Evolutionary conservation across 2,113 vertebrate genomes (phyloP).

Genomic region (Cromileptes altivelis): DNA sequence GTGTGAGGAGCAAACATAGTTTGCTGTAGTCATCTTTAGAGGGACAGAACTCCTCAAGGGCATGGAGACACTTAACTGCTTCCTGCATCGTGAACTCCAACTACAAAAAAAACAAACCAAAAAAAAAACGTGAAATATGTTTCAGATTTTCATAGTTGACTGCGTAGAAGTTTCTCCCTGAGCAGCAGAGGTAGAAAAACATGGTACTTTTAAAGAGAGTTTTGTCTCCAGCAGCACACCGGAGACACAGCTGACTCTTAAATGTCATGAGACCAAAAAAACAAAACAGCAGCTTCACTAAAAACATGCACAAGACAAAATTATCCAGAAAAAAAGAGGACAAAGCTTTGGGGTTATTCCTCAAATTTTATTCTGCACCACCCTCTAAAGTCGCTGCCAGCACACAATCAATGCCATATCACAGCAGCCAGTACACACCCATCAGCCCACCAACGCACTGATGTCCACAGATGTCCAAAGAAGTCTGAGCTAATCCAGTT

Average conservation of each 20-base stretch:
- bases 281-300: not conserved
- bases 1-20: slow-evolving; percentile 95
- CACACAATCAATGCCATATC: slow-evolving; percentile 1
- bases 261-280: not conserved
- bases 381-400: not conserved
- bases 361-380: not conserved
- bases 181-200: not conserved
- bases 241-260: slow-evolving; percentile 8
- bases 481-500: slow-evolving; percentile 54
- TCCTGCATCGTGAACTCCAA: slow-evolving; percentile 98
- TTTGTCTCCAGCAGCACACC: not conserved
- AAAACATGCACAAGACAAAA: not conserved
- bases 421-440: not conserved
- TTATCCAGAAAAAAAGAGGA: not conserved
- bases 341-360: not conserved
- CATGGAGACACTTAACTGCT: slow-evolving; percentile 95
- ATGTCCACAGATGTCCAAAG: slow-evolving; percentile 39
- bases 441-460: not conserved
- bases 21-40: slow-evolving; percentile 98
- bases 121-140: slow-evolving; percentile 21
- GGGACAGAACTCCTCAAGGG: slow-evolving; percentile 94
- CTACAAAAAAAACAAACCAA: slow-evolving; percentile 73
- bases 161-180: not conserved
- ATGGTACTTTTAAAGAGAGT: not conserved
- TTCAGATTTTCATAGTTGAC: not conserved